These are phyloP conservation scores for Drosophila mimetica DNA, from an alignment of 2,888 invertebrate species.

Conservation along the genomic window DNA sequence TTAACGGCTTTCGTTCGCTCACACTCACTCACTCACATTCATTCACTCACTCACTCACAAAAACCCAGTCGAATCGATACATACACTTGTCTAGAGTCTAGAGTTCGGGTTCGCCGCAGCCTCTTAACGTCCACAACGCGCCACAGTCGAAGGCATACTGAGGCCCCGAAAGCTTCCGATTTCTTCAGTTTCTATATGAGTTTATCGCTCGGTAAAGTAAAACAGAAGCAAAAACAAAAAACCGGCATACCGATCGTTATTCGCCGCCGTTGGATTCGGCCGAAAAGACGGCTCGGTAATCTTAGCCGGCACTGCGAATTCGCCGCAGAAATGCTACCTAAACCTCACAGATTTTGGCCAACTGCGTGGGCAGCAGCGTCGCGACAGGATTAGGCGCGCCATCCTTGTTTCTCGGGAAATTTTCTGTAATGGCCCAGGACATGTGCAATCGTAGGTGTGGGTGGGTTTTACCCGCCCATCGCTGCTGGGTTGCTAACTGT, in stretches of 20 bases:
- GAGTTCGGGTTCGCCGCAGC: constrained; percentile 36
- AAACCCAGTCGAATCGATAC: constrained; percentile 32
- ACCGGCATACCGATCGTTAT: constrained; percentile 14
- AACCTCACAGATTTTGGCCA: constrained; percentile 7
- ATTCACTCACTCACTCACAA: constrained; percentile 21
- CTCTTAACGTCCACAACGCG: constrained; percentile 66
- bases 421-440: constrained; percentile 52
- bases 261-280: constrained; percentile 50
- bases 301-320: constrained; percentile 45
- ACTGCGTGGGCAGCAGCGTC: constrained; percentile 13
- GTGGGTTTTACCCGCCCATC: constrained; percentile 40
- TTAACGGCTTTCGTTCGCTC: constrained; percentile 70
- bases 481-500: constrained; percentile 25
- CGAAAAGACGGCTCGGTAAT: constrained; percentile 48
- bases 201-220: constrained; percentile 24
- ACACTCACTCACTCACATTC: constrained; percentile 21
- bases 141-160: constrained; percentile 68
- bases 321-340: constrained; percentile 37
- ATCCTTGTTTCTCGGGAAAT: constrained; percentile 53
- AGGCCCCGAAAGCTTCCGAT: constrained; percentile 35
- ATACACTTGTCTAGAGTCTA: constrained; percentile 43
- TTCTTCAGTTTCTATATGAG: neutral
- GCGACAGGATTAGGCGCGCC: constrained; percentile 51
- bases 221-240: neutral
- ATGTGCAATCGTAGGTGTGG: constrained; percentile 45